phyloP scores from a whole-genome alignment of 2,888 invertebrate species.

The Baccha elongata region DNA sequence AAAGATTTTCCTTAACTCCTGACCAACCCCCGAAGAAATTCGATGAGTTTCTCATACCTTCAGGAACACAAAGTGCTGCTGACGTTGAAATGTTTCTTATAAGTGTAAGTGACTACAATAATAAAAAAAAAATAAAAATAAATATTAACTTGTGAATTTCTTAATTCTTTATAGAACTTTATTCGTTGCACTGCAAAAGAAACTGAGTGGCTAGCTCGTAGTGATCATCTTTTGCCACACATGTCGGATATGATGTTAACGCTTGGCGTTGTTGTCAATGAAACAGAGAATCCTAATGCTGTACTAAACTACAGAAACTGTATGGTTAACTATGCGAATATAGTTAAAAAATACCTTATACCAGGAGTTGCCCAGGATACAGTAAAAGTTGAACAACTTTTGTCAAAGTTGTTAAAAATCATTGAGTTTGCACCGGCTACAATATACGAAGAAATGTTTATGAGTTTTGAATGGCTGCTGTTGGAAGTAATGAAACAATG shows the following conservation, averaged over 20 bases:
- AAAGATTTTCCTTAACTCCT: conserved; percentile 76
- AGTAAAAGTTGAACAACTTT: conserved; percentile 75
- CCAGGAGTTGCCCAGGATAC: conserved; percentile 75
- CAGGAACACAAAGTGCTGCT: conserved; percentile 75
- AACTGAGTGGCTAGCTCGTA: conserved; percentile 78
- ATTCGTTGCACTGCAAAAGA: conserved; percentile 79
- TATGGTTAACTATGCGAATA: conserved; percentile 77
- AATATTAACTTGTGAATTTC: background rate
- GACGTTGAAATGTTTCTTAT: conserved; percentile 77
- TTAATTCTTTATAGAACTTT: conserved; percentile 74
- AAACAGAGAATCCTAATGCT: conserved; percentile 76
- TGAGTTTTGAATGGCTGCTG: conserved; percentile 76
- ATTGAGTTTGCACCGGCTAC: conserved; percentile 75
- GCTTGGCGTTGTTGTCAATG: conserved; percentile 76
- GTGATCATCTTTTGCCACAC: conserved; percentile 76
- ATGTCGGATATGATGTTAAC: conserved; percentile 77
- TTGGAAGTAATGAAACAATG: conserved; percentile 75
- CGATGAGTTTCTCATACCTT: conserved; percentile 77
- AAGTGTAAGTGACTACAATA: conserved; percentile 74
- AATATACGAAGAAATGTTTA: conserved; percentile 77
- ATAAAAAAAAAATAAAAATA: background rate
- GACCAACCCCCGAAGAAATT: conserved; percentile 76
- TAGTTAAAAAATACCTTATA: conserved; percentile 76
- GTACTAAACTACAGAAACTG: conserved; percentile 77
- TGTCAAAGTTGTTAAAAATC: conserved; percentile 76